Evolutionary conservation across 2,113 vertebrate genomes (phyloP).

Genomic region (Mohoua ochrocephala): DNA sequence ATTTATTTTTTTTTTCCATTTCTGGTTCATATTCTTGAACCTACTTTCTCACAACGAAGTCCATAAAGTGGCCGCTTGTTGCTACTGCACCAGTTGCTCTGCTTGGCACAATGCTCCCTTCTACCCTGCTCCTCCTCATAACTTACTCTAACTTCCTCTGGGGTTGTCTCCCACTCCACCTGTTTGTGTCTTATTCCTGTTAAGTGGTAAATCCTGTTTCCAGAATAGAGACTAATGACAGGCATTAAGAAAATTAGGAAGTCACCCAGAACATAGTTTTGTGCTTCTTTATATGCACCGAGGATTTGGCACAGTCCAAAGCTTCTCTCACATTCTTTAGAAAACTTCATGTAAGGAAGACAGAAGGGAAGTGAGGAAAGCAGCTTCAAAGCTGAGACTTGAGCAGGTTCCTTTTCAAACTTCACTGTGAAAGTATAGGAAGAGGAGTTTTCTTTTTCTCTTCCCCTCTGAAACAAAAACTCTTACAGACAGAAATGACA

Average conservation of each 20-base stretch:
- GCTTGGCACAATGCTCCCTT: fast-evolving
- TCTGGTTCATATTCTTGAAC: not conserved
- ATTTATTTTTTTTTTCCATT: not conserved
- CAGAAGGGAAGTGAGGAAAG: not conserved
- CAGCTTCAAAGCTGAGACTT: not conserved
- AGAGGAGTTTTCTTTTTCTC: not conserved
- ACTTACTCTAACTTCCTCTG: not conserved
- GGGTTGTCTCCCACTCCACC: not conserved
- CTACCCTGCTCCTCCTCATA: not conserved
- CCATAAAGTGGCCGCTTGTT: not conserved
- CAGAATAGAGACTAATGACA: not conserved
- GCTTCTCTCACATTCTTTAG: not conserved
- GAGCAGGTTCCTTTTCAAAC: not conserved
- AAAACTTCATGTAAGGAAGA: not conserved
- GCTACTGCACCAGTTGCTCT: not conserved
- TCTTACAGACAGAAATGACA: not conserved
- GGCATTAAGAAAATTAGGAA: not conserved
- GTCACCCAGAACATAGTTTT: not conserved
- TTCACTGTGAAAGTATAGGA: not conserved
- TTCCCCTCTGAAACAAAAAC: not conserved
- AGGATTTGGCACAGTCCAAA: not conserved
- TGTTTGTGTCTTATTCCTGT: not conserved
- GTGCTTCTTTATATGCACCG: not conserved
- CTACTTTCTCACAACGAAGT: not conserved
- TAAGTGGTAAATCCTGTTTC: not conserved